Evolutionary conservation across 2,113 vertebrate species (phyloP), one percentile per base, ranked within the genome.

Genomic region (Sorex fumeus): DNA sequence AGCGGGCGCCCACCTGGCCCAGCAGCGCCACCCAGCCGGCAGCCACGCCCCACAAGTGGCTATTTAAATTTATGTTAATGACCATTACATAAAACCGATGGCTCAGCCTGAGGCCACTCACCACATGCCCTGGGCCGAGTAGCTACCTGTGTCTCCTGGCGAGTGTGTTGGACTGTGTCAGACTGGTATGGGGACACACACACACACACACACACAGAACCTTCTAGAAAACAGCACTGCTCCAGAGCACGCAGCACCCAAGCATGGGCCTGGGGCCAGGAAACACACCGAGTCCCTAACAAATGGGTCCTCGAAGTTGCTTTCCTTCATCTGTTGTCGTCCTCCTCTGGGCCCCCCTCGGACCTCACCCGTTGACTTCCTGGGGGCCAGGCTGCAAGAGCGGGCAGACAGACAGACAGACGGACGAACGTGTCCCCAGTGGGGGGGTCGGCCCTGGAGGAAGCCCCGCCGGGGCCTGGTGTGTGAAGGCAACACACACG

Each of bases 151-250:
- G 30, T 36, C n/a, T 60, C 0, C 0, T 13, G 86, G 57, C n/a
- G 19, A n/a, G 43, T 3, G 1, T 28, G 2, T 0, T 9, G n/a
- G 78, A 27, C 23, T 21, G 32, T 1, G 1, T 0, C 13, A 62
- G 34, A 21, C 1, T 0, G 34, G 19, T 1, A 0, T 2, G 2
- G 15, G 43, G 36, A 0, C 32, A n/a, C n/a, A n/a, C n/a, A n/a
- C n/a, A n/a, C n/a, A n/a, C n/a, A n/a, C n/a, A n/a, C n/a, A n/a
- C 62, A 0, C 2, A 3, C 36, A 11, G 76, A 34, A 60, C 19
- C 30, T 36, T 36, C 83, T 23, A 18, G 15, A 3, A 5, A 80
- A 1, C 1, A 2, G 3, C 23, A 3, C 69, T 19, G 21, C 43
- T n/a, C 70, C 19, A 6, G 64, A 32, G 28, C 25, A 4, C 25